Conservation (phyloP, 2,113 vertebrate genomes). For the Onychostruthus taczanowskii region DNA sequence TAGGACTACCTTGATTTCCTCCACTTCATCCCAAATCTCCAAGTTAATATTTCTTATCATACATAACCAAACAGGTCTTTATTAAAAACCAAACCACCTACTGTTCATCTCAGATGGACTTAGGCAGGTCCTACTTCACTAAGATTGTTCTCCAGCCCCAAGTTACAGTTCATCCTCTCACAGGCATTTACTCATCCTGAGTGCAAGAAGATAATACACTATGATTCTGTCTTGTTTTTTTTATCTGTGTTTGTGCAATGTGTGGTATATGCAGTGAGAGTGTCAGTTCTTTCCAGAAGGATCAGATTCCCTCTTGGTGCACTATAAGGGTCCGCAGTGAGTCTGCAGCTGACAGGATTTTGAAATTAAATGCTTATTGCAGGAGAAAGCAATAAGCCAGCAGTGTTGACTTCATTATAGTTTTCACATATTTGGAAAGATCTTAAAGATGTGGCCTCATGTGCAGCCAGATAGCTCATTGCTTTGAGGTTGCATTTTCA, state of each 20-base stretch:
- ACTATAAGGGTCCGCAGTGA: neutral
- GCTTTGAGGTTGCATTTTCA: neutral
- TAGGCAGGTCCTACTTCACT: neutral
- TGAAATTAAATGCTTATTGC: neutral
- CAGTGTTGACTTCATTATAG: neutral
- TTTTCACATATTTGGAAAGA: neutral
- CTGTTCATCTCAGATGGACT: neutral
- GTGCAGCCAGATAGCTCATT: neutral
- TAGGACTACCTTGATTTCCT: neutral
- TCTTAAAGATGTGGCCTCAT: neutral
- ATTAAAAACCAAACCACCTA: neutral
- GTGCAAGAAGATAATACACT: neutral
- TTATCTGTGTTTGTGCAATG: neutral
- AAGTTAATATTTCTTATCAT: neutral
- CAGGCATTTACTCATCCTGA: neutral
- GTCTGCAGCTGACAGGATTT: neutral
- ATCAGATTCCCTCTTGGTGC: neutral
- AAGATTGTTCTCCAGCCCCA: neutral
- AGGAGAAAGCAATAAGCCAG: neutral
- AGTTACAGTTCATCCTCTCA: neutral
- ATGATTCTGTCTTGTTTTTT: neutral
- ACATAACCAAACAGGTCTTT: neutral
- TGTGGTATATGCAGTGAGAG: neutral
- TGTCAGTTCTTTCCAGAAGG: neutral
- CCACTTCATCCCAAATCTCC: neutral